Conservation (phyloP, 92 coral and sea anemone species). For the Diadumene lineata region DNA sequence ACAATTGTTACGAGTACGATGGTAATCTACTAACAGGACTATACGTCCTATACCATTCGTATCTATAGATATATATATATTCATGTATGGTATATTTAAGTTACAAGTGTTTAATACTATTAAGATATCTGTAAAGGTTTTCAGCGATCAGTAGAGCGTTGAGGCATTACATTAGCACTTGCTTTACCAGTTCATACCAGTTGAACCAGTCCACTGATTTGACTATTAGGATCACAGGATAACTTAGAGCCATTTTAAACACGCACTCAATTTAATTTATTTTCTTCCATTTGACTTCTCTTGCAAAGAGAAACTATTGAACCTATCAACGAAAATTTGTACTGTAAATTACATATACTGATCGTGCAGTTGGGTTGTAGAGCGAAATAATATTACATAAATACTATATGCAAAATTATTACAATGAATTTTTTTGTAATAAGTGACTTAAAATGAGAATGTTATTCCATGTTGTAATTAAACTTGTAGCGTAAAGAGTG, state of each 20-base stretch:
- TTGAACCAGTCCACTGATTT: slow-evolving; percentile 2
- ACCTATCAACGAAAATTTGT: not conserved
- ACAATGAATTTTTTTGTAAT: not conserved
- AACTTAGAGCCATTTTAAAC: not conserved
- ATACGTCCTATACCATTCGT: too few relatives aligned
- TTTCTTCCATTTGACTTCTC: not conserved
- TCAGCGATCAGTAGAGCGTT: slow-evolving; percentile 5
- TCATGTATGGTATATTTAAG: too few relatives aligned
- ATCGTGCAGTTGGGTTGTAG: too few relatives aligned
- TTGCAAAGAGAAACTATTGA: not conserved
- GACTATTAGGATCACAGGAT: slow-evolving; percentile 6
- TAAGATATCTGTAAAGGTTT: too few relatives aligned
- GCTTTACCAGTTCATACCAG: slow-evolving; percentile 1
- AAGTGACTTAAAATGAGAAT: not conserved
- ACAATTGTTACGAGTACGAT: too few relatives aligned
- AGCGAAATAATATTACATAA: too few relatives aligned
- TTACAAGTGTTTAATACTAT: too few relatives aligned
- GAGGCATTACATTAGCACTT: not conserved
- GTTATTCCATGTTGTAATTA: too few relatives aligned
- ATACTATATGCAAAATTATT: too few relatives aligned
- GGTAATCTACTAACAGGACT: not conserved
- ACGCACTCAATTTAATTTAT: not conserved
- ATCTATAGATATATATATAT: too few relatives aligned
- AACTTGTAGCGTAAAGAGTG: too few relatives aligned
- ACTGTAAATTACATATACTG: too few relatives aligned